Percentiles rank a stretch among this genome's conserved stretches.
Evolutionary conservation across 2,888 invertebrate species (phyloP).

Genomic region (Papilio gigon): DNA sequence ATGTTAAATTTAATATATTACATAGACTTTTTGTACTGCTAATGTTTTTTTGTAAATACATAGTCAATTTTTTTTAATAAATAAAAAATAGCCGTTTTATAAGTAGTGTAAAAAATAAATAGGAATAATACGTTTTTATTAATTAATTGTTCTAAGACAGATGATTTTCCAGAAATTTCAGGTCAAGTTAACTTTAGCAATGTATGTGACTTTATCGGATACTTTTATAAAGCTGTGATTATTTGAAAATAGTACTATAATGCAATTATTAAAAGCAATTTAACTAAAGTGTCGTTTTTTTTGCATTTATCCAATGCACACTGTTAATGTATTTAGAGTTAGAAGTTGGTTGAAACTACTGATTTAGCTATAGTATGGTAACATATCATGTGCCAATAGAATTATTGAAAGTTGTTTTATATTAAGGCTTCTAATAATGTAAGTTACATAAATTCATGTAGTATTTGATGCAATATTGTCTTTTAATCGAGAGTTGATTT

Average conservation of each 20-base stretch:
- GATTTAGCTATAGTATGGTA: background rate
- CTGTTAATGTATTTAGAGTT: background rate
- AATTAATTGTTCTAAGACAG: background rate
- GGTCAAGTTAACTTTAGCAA: background rate
- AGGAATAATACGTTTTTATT: background rate
- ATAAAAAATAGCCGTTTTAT: background rate
- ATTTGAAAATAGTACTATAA: background rate
- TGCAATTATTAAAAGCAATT: background rate
- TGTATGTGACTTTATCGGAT: background rate
- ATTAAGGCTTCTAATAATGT: background rate
- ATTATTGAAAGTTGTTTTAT: background rate
- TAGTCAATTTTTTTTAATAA: slow-evolving; percentile 6
- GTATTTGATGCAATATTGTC: too few relatives aligned
- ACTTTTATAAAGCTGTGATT: background rate
- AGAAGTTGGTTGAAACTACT: background rate
- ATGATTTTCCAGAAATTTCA: too few relatives aligned
- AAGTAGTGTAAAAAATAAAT: slow-evolving; percentile 1
- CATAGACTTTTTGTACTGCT: background rate
- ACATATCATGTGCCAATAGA: background rate
- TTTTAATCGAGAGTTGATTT: too few relatives aligned
- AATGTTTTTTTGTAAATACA: background rate
- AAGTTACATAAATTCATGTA: too few relatives aligned
- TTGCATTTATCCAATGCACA: background rate
- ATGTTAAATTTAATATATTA: background rate
- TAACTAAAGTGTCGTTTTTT: background rate